Conservation (phyloP, 2,797 vertebrate species). For the Steatocranus sp. region DNA sequence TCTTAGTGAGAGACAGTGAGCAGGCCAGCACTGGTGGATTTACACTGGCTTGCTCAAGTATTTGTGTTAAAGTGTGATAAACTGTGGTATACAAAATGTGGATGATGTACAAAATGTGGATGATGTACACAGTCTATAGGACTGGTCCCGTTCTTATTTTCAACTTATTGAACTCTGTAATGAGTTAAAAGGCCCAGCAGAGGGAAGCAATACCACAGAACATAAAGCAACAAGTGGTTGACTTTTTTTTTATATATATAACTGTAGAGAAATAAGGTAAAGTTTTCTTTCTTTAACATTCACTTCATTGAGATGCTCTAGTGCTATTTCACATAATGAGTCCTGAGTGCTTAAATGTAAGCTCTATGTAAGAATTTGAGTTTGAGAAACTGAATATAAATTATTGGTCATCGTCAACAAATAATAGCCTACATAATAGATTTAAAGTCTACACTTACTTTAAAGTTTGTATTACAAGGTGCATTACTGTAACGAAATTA, state of each 20-base stretch:
- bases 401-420: neutral
- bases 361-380: neutral
- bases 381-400: neutral
- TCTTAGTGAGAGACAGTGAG: neutral
- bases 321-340: neutral
- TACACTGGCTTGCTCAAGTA: neutral
- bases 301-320: neutral
- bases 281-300: neutral
- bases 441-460: neutral
- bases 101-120: neutral
- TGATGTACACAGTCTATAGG: neutral
- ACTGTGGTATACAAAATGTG: neutral
- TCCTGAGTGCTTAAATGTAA: neutral
- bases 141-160: neutral
- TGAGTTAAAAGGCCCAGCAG: slow-evolving; percentile 22
- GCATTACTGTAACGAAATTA: neutral
- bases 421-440: neutral
- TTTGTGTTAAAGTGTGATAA: neutral
- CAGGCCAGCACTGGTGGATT: neutral
- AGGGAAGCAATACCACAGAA: slow-evolving; percentile 17
- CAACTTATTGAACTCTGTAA: neutral
- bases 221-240: slow-evolving; percentile 18
- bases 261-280: neutral
- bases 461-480: neutral
- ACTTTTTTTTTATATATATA: neutral